phyloP scores from a whole-genome alignment of 2,888 invertebrate species.

The Ischnus inquisitorius region DNA sequence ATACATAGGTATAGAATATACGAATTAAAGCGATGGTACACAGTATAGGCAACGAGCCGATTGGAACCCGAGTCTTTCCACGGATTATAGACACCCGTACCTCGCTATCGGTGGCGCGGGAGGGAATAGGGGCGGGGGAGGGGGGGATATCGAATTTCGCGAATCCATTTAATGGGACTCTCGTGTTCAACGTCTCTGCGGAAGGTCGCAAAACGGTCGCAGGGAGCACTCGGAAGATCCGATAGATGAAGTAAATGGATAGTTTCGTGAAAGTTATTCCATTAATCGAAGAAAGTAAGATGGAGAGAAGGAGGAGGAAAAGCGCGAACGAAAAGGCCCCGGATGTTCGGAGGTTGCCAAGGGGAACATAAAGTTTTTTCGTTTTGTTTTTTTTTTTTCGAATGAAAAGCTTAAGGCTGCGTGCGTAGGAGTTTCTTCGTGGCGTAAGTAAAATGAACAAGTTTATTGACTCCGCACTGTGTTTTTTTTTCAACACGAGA shows the following conservation, averaged over 20 bases:
- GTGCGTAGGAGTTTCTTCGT: constrained; percentile 2
- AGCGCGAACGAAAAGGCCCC: constrained; percentile 16
- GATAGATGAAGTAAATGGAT: constrained; percentile 79
- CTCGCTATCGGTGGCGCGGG: constrained; percentile 41
- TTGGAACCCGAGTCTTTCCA: constrained; percentile 56
- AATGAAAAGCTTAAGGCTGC: background rate
- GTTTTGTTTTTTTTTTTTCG: background rate
- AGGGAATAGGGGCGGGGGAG: too few species aligned
- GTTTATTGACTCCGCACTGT: background rate
- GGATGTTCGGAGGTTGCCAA: constrained; percentile 18
- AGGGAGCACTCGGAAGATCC: constrained; percentile 54
- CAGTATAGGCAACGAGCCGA: constrained; percentile 35
- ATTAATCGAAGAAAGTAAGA: constrained; percentile 74
- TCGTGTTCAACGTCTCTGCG: constrained; percentile 61
- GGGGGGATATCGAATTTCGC: constrained; percentile 67
- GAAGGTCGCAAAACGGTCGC: constrained; percentile 61
- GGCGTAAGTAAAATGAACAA: background rate
- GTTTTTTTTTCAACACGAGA: background rate
- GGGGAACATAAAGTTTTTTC: constrained; percentile 23
- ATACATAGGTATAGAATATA: constrained; percentile 17
- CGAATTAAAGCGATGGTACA: constrained; percentile 3
- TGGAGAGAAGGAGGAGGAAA: background rate
- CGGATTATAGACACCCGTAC: constrained; percentile 51
- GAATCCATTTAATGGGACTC: constrained; percentile 70
- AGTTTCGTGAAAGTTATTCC: constrained; percentile 83